These are phyloP conservation scores for Cervus canadensis DNA, from an alignment of 2,113 vertebrate species.

Conservation along the genomic window DNA sequence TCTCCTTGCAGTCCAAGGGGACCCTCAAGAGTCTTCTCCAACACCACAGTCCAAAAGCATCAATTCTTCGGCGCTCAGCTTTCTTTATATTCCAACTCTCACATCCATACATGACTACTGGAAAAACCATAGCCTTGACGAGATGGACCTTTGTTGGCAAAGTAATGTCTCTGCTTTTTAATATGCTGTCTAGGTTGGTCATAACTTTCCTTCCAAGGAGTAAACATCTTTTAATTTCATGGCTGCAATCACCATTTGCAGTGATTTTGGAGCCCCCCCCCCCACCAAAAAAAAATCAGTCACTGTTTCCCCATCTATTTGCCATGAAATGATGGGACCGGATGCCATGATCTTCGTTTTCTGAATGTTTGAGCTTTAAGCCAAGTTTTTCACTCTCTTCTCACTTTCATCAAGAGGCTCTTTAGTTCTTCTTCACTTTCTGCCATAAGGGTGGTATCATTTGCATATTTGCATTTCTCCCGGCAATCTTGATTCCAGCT, in stretches of 20 bases:
- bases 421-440: too few species aligned
- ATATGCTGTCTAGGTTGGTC: background rate
- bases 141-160: background rate
- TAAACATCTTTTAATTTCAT: background rate
- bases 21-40: background rate
- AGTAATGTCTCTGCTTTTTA: background rate
- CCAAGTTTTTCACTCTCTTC: too few species aligned
- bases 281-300: background rate
- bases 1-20: background rate
- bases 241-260: background rate
- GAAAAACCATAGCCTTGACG: background rate
- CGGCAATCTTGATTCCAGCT: too few species aligned
- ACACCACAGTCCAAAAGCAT: background rate
- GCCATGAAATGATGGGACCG: too few species aligned
- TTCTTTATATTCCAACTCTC: background rate
- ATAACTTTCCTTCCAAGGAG: background rate
- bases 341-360: too few species aligned
- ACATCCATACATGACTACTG: background rate
- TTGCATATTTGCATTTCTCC: too few species aligned
- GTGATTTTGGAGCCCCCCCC: background rate
- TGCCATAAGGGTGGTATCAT: too few species aligned
- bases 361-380: too few species aligned
- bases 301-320: background rate
- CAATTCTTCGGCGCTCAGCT: background rate
- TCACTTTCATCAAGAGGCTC: too few species aligned